Percentiles rank a stretch among this genome's conserved stretches.
These are phyloP conservation scores for Cerceris ruficornis DNA, from an alignment of 2,888 invertebrate species.

Conservation along the genomic window DNA sequence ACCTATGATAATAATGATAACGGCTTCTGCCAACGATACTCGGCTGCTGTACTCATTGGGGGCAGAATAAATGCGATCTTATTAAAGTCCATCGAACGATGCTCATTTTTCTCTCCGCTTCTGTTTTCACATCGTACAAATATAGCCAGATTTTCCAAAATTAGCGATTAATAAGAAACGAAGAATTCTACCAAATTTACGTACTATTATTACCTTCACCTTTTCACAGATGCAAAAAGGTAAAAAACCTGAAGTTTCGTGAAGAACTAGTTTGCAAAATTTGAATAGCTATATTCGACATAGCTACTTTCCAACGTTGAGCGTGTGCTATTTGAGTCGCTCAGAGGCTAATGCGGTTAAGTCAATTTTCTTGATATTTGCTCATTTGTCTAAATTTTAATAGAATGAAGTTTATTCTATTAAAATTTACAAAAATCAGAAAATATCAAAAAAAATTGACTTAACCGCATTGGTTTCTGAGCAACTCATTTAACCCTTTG, in stretches of 20 bases:
- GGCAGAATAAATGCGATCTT: slow-evolving; percentile 12
- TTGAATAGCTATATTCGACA: slow-evolving; percentile 48
- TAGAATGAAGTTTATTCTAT: too few species aligned
- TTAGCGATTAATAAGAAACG: too few species aligned
- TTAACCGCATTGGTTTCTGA: too few species aligned
- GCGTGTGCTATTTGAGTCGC: slow-evolving; percentile 1
- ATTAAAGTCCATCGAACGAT: neutral
- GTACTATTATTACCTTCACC: slow-evolving; percentile 28
- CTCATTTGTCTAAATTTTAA: too few species aligned
- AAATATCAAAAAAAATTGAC: too few species aligned
- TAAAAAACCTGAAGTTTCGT: neutral
- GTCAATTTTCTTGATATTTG: too few species aligned
- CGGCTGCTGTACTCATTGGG: neutral
- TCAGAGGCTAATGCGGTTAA: too few species aligned
- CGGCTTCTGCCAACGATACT: neutral
- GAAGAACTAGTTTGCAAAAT: slow-evolving; percentile 48
- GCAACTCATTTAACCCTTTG: too few species aligned
- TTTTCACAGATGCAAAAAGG: neutral
- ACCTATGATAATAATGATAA: slow-evolving; percentile 57
- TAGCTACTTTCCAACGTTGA: slow-evolving; percentile 10
- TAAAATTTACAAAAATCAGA: too few species aligned
- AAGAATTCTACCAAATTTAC: slow-evolving; percentile 6
- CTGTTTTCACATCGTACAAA: too few species aligned
- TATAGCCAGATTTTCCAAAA: too few species aligned
- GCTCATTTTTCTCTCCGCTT: too few species aligned